Evolutionary conservation across 2,113 vertebrate genomes (phyloP).

Genomic region (Ia io): DNA sequence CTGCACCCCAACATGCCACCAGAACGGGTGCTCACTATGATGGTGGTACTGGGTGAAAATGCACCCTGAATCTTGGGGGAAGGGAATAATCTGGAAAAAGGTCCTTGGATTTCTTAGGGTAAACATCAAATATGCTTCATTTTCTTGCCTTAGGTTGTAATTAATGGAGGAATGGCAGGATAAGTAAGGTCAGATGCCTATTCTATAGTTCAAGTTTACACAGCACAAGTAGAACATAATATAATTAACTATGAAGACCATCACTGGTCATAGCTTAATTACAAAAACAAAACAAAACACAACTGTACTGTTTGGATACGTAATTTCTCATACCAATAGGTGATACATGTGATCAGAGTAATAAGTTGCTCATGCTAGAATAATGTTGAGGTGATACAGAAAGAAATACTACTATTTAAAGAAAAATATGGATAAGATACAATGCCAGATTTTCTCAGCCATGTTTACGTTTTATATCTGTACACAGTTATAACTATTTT

Average conservation of each 20-base stretch:
- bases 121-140: not conserved
- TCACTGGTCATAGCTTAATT: not conserved
- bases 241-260: not conserved
- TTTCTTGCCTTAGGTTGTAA: not conserved
- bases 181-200: not conserved
- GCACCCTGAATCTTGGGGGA: not conserved
- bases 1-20: not conserved
- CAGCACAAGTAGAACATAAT: not conserved
- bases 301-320: not conserved
- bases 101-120: not conserved
- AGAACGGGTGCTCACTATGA: not conserved
- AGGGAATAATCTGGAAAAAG: not conserved
- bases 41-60: not conserved
- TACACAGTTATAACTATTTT: not conserved
- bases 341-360: not conserved
- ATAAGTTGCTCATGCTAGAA: not conserved
- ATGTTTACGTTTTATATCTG: conserved; percentile 8
- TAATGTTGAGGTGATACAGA: not conserved
- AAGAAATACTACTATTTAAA: not conserved
- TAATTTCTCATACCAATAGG: not conserved
- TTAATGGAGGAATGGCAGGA: not conserved
- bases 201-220: not conserved
- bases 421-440: not conserved
- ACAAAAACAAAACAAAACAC: not conserved
- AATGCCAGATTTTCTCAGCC: not conserved